These are phyloP conservation scores for Phengaris alcon DNA, from an alignment of 2,888 invertebrate genomes.

Conservation along the genomic window DNA sequence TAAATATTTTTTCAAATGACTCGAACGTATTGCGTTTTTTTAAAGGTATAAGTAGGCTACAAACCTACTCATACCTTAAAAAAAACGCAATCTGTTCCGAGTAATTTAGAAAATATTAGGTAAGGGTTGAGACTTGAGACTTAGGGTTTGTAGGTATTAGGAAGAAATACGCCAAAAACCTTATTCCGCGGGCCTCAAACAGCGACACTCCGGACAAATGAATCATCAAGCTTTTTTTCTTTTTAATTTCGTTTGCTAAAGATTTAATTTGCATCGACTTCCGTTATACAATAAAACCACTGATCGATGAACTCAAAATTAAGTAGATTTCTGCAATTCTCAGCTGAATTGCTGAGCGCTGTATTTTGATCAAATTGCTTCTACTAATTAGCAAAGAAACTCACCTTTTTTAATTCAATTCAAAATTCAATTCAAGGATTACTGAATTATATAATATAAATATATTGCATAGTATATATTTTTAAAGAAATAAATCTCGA, in stretches of 20 bases:
- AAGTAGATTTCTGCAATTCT: background rate
- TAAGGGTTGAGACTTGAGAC: too few relatives aligned
- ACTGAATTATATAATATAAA: too few relatives aligned
- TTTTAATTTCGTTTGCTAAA: conserved; percentile 26
- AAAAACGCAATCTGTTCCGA: too few relatives aligned
- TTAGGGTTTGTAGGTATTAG: background rate
- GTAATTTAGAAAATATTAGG: too few relatives aligned
- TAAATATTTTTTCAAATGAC: too few relatives aligned
- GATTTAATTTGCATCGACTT: conserved; percentile 29
- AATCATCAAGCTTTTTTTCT: conserved; percentile 18
- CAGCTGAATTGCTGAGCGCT: background rate
- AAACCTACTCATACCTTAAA: too few relatives aligned
- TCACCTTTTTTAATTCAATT: background rate
- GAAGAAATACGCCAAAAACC: background rate
- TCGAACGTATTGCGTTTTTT: too few relatives aligned
- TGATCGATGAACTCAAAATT: conserved; percentile 13
- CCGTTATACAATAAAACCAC: conserved; percentile 24
- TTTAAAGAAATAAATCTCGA: too few relatives aligned
- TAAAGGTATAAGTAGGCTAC: too few relatives aligned
- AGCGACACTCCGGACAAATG: conserved; percentile 18
- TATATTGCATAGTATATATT: too few relatives aligned
- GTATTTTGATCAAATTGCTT: background rate
- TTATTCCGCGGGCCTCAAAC: background rate
- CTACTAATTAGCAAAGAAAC: background rate
- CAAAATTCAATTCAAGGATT: background rate